These are phyloP conservation scores for Limnephilus auricula DNA, from an alignment of 2,888 invertebrate genomes.

Conservation along the genomic window DNA sequence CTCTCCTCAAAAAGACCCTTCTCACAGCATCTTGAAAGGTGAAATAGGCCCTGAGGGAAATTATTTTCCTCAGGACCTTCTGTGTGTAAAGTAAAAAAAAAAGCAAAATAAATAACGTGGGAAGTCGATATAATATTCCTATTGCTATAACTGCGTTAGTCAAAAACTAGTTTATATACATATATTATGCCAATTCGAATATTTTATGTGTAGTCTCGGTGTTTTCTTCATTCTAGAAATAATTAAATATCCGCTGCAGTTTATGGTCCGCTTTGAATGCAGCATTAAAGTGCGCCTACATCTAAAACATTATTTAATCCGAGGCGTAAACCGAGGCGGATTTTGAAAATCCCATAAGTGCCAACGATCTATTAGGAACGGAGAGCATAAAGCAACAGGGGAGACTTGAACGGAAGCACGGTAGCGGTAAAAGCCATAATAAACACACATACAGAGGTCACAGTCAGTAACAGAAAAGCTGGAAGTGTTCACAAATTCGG, in stretches of 20 bases:
- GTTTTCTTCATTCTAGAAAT: background rate
- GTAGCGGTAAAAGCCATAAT: background rate
- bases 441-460: background rate
- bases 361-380: slow-evolving; percentile 32
- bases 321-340: slow-evolving; percentile 25
- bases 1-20: no score
- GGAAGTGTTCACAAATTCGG: background rate
- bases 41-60: no score
- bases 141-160: background rate
- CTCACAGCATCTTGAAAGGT: no score
- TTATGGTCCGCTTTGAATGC: slow-evolving; percentile 20
- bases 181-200: background rate
- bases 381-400: background rate
- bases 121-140: background rate
- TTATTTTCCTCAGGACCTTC: no score
- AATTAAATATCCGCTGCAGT: background rate
- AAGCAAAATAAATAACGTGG: background rate
- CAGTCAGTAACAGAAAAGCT: background rate
- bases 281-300: slow-evolving; percentile 37
- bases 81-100: background rate
- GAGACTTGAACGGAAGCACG: background rate
- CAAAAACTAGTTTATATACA: background rate
- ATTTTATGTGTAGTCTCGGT: slow-evolving; percentile 7
- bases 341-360: slow-evolving; percentile 8
- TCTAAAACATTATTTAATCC: slow-evolving; percentile 14